Conservation (phyloP, 1,140 invertebrate species). For the Euura lappo region DNA sequence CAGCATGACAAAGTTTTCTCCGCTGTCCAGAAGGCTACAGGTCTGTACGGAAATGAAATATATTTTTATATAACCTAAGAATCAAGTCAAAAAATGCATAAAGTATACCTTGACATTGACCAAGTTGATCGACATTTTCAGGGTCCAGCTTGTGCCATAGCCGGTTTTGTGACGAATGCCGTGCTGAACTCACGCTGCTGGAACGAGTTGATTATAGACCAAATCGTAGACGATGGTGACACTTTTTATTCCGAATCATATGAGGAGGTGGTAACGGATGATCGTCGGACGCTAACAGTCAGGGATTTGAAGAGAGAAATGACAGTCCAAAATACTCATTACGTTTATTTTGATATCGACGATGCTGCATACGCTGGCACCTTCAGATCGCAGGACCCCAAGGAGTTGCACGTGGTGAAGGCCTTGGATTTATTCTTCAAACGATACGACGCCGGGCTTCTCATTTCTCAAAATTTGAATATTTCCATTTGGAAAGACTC, state of each 20-base stretch:
- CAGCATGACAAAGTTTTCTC: constrained; percentile 46
- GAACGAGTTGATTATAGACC: constrained; percentile 50
- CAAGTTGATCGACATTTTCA: constrained; percentile 12
- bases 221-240: constrained; percentile 53
- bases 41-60: constrained; percentile 29
- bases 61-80: background rate
- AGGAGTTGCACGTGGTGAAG: constrained; percentile 42
- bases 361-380: constrained; percentile 44
- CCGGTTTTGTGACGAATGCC: constrained; percentile 48
- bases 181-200: constrained; percentile 45
- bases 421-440: constrained; percentile 50
- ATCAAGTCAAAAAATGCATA: background rate
- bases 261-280: constrained; percentile 33
- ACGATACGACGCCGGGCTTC: constrained; percentile 35
- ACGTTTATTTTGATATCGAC: constrained; percentile 40
- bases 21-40: constrained; percentile 50
- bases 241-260: constrained; percentile 50
- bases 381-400: constrained; percentile 46
- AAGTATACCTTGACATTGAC: background rate
- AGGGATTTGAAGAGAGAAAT: constrained; percentile 39
- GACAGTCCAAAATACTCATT: constrained; percentile 37
- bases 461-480: constrained; percentile 46
- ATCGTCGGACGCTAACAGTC: constrained; percentile 37
- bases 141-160: constrained; percentile 47
- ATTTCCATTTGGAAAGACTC: constrained; percentile 48